Evolutionary conservation across 2,888 invertebrate species (phyloP).

Genomic region (Diplazon laetatorius): DNA sequence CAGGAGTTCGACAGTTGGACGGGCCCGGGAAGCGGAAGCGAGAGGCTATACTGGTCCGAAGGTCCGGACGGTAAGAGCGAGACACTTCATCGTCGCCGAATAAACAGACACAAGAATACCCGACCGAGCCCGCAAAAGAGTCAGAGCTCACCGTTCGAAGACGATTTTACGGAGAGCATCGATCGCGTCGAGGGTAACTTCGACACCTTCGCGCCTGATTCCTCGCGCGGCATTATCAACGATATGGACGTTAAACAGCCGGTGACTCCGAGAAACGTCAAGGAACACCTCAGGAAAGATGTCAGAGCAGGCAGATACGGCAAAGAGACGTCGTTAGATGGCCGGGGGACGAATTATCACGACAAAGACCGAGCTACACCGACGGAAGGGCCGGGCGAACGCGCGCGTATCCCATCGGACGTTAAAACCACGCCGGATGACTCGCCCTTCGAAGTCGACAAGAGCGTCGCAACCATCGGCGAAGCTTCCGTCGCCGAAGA

Average conservation of each 20-base stretch:
- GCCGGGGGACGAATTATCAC: constrained; percentile 79
- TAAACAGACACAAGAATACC: constrained; percentile 77
- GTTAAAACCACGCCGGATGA: constrained; percentile 79
- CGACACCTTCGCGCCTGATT: constrained; percentile 70
- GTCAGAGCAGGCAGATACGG: constrained; percentile 57
- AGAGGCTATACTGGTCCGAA: constrained; percentile 80
- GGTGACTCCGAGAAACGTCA: constrained; percentile 72
- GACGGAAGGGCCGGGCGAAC: constrained; percentile 73
- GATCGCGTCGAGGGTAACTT: constrained; percentile 75
- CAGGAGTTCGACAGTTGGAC: constrained; percentile 80
- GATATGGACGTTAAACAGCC: constrained; percentile 70
- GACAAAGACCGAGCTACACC: constrained; percentile 86
- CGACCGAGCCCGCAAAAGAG: constrained; percentile 76
- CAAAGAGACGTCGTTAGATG: constrained; percentile 8
- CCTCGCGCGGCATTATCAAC: constrained; percentile 71
- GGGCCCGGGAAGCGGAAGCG: constrained; percentile 65
- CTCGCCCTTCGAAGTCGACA: constrained; percentile 67
- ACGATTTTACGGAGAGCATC: constrained; percentile 85
- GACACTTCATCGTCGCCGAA: constrained; percentile 77
- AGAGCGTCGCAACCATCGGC: constrained; percentile 63
- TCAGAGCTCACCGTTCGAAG: constrained; percentile 85
- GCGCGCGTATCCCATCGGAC: constrained; percentile 72
- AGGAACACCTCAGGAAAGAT: constrained; percentile 72
- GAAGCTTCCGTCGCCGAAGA: constrained; percentile 75
- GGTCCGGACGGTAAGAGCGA: constrained; percentile 77